Percentiles rank a stretch among this genome's conserved stretches.
Conservation (phyloP, 2,113 vertebrate genomes). For the Microcebus griseorufus region DNA sequence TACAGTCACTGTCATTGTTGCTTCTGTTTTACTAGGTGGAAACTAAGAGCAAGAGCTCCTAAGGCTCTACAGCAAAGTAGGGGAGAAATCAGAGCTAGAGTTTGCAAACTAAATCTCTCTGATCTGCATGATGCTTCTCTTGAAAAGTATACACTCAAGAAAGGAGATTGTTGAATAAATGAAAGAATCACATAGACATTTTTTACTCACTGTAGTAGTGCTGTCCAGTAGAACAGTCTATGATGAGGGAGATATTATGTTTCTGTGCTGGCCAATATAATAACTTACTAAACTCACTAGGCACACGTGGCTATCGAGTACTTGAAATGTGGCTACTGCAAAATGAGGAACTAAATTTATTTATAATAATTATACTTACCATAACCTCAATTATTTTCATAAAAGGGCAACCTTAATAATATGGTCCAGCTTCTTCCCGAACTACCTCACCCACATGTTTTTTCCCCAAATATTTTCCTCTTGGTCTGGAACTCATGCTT, state of each 20-base stretch:
- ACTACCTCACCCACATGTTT: background rate
- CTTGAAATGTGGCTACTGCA: background rate
- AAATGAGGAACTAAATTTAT: background rate
- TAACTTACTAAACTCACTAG: background rate
- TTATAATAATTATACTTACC: background rate
- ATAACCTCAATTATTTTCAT: background rate
- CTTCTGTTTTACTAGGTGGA: background rate
- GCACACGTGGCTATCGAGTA: background rate
- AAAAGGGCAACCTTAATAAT: background rate
- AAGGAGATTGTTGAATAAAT: background rate
- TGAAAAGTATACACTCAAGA: background rate
- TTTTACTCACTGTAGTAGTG: background rate
- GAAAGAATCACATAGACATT: background rate
- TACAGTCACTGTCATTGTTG: background rate
- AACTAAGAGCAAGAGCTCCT: background rate
- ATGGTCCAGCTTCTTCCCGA: background rate
- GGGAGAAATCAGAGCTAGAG: background rate
- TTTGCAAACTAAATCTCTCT: background rate
- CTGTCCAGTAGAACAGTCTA: background rate
- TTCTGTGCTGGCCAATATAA: background rate
- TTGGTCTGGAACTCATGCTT: background rate
- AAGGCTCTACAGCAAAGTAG: background rate
- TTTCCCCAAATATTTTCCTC: background rate
- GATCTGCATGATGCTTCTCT: background rate
- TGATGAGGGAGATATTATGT: background rate